Evolutionary conservation across 2,888 invertebrate genomes (phyloP).

Genomic region (Ectemnius lituratus): DNA sequence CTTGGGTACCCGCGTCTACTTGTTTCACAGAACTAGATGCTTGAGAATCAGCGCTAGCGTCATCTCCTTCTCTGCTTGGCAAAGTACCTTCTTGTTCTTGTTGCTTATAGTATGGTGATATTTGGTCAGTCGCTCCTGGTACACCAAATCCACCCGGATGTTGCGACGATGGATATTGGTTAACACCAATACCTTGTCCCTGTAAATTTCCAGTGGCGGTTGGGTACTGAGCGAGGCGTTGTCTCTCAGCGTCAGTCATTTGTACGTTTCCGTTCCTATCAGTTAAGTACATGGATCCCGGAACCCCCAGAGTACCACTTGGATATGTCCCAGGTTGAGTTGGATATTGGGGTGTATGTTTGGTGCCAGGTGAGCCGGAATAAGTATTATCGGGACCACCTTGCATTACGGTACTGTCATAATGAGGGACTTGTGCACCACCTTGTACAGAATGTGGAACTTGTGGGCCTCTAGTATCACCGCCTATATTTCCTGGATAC

Average conservation of each 20-base stretch:
- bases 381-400: background rate
- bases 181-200: background rate
- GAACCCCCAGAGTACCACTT: background rate
- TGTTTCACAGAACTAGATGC: conserved; percentile 83
- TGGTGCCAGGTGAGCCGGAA: background rate
- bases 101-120: conserved; percentile 41
- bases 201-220: conserved; percentile 7
- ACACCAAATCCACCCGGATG: conserved; percentile 26
- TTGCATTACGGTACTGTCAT: background rate
- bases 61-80: conserved; percentile 56
- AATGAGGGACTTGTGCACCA: background rate
- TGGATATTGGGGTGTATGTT: background rate
- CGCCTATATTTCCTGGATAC: background rate
- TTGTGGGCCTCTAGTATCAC: background rate
- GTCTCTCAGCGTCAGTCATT: background rate
- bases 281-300: background rate
- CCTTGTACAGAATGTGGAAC: background rate
- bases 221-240: background rate
- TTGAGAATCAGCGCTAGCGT: conserved; percentile 87
- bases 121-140: conserved; percentile 10
- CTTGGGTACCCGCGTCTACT: conserved; percentile 83
- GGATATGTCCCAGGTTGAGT: background rate
- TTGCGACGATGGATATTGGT: conserved; percentile 33
- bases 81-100: conserved; percentile 17
- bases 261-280: too few species aligned